A percentile compares a stretch with the other conserved stretches of the same genome.
phyloP scores from a whole-genome alignment of 2,113 vertebrate species.

The Cricetomys ansorgei region DNA sequence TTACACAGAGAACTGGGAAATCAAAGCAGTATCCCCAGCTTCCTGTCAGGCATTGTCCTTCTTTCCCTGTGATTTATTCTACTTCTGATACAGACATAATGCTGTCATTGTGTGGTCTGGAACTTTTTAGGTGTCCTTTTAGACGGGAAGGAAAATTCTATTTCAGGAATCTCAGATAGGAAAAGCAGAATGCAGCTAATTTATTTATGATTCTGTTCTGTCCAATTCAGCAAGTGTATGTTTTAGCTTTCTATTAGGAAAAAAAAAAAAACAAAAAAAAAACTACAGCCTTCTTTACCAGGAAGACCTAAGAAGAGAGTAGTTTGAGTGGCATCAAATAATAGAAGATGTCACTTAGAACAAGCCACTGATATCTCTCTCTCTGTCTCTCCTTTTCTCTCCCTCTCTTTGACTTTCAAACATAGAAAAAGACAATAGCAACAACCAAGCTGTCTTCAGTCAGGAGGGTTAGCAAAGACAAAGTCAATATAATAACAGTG shows the following conservation, averaged over 20 bases:
- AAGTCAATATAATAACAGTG: neutral
- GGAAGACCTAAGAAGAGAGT: conserved; percentile 19
- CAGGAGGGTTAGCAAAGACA: neutral
- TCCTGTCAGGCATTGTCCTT: conserved; percentile 26
- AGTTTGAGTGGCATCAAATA: conserved; percentile 32
- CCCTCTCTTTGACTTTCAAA: neutral
- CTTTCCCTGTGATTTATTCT: conserved; percentile 8
- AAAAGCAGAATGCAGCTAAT: conserved; percentile 63
- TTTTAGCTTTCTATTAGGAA: conserved; percentile 51
- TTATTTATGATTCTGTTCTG: conserved; percentile 68
- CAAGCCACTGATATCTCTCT: neutral
- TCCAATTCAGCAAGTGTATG: conserved; percentile 16
- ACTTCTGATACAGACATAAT: conserved; percentile 39
- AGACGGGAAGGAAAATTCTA: conserved; percentile 63
- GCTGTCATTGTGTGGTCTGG: conserved; percentile 1
- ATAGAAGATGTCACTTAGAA: neutral
- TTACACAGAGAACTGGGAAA: conserved; percentile 63
- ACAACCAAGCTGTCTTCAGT: neutral
- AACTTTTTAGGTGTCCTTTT: conserved; percentile 64
- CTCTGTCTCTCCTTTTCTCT: neutral
- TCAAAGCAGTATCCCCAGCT: conserved; percentile 12
- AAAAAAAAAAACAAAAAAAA: conserved; percentile 72
- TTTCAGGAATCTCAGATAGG: conserved; percentile 39
- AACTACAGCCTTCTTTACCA: conserved; percentile 9
- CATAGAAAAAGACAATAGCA: neutral